A percentile compares a stretch with the other conserved stretches of the same genome.
Conservation (phyloP, 2,113 vertebrate species). For the Hippocampus abdominalis region DNA sequence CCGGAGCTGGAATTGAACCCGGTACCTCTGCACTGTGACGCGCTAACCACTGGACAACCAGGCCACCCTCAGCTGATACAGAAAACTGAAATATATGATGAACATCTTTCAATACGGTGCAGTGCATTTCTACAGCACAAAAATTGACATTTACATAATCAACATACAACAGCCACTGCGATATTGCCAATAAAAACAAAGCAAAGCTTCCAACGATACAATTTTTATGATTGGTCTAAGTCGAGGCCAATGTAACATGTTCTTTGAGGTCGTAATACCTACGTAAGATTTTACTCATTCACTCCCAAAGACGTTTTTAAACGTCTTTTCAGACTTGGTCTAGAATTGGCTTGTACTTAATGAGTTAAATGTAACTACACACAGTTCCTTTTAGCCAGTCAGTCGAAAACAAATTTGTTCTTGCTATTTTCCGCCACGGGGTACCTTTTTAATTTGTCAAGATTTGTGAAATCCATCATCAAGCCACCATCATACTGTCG, state of each 20-base stretch:
- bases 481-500: not conserved
- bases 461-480: not conserved
- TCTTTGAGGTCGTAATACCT: no score
- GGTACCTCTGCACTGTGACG: no score
- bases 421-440: not conserved
- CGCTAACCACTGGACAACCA: no score
- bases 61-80: not conserved
- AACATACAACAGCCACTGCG: not conserved
- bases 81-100: not conserved
- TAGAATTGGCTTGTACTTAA: no score
- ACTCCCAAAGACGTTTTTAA: no score
- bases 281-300: no score
- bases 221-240: no score
- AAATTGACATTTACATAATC: not conserved
- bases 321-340: no score
- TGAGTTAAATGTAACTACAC: not conserved
- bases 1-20: no score
- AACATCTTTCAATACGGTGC: not conserved
- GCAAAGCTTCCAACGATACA: not conserved
- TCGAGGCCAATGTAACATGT: no score
- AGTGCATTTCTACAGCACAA: not conserved
- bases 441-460: not conserved
- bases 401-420: not conserved
- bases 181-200: not conserved
- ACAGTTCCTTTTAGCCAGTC: not conserved